Percentiles rank a stretch among this genome's conserved stretches.
These are phyloP conservation scores for Dione juno DNA, from an alignment of 2,888 invertebrate genomes.

Conservation along the genomic window DNA sequence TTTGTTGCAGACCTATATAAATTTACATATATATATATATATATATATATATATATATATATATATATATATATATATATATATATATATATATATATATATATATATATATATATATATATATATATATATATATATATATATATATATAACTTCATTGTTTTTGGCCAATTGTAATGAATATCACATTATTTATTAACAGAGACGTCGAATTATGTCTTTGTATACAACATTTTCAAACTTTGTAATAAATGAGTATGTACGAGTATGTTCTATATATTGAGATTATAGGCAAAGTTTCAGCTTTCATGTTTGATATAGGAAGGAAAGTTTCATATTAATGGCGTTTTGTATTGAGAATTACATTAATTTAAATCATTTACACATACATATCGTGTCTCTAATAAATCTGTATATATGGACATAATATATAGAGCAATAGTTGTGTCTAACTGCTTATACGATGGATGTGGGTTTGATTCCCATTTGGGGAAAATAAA, in stretches of 20 bases:
- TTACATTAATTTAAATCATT: background rate
- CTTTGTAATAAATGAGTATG: slow-evolving; percentile 2
- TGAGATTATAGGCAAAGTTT: slow-evolving; percentile 15
- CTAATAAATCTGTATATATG: too few relatives aligned
- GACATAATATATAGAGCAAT: too few relatives aligned
- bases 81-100: too few relatives aligned
- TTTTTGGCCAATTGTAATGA: background rate
- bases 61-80: too few relatives aligned
- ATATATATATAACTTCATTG: background rate
- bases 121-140: too few relatives aligned
- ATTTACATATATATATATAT: too few relatives aligned
- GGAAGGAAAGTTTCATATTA: slow-evolving; percentile 6
- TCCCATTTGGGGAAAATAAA: too few relatives aligned
- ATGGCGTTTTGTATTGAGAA: slow-evolving; percentile 5
- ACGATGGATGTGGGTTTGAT: too few relatives aligned
- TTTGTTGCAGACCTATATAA: too few relatives aligned
- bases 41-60: too few relatives aligned
- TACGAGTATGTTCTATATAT: background rate
- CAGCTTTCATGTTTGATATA: slow-evolving; percentile 13
- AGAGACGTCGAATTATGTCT: slow-evolving; percentile 6
- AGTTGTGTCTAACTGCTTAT: too few relatives aligned
- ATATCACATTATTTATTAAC: slow-evolving; percentile 7
- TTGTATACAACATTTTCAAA: background rate
- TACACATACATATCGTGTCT: background rate
- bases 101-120: too few relatives aligned